Percentiles rank a stretch among this genome's conserved stretches.
phyloP scores from a whole-genome alignment of 1,140 invertebrate species.

The Zaprionus gabonicus region DNA sequence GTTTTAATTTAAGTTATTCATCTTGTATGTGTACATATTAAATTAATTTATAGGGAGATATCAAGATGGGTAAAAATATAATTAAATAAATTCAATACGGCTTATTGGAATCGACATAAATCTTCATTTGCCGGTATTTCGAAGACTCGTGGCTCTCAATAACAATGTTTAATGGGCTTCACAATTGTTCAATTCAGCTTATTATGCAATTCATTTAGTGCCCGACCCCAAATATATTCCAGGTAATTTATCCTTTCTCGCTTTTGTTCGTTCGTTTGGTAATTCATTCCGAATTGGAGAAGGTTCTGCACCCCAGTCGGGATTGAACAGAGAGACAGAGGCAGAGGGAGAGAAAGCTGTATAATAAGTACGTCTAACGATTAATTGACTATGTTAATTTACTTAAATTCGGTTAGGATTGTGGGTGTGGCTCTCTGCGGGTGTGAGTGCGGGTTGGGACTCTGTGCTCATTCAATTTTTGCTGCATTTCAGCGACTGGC shows the following conservation, averaged over 20 bases:
- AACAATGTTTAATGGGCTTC: neutral
- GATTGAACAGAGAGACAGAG: too few relatives aligned
- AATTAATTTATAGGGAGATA: neutral
- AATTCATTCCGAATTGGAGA: constrained; percentile 55
- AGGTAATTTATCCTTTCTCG: constrained; percentile 43
- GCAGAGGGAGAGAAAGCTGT: constrained; percentile 11
- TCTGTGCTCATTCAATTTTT: constrained; percentile 50
- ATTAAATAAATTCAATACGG: constrained; percentile 2
- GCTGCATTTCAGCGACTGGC: constrained; percentile 57
- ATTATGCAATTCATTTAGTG: constrained; percentile 28
- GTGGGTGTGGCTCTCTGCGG: neutral
- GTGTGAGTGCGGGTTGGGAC: neutral
- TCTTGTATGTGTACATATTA: too few relatives aligned
- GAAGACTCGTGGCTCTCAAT: constrained; percentile 11
- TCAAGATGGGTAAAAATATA: constrained; percentile 2
- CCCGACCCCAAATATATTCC: constrained; percentile 10
- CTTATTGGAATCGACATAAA: neutral
- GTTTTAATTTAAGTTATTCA: too few relatives aligned
- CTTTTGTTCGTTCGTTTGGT: neutral
- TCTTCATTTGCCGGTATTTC: neutral
- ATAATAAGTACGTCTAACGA: constrained; percentile 64
- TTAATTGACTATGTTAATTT: constrained; percentile 81
- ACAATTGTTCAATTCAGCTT: constrained; percentile 17
- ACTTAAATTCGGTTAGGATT: constrained; percentile 51
- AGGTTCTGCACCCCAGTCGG: too few relatives aligned